Base-by-base conservation (phyloP, 2,888 invertebrate genomes). In the Cremastobaeus sp. region DNA sequence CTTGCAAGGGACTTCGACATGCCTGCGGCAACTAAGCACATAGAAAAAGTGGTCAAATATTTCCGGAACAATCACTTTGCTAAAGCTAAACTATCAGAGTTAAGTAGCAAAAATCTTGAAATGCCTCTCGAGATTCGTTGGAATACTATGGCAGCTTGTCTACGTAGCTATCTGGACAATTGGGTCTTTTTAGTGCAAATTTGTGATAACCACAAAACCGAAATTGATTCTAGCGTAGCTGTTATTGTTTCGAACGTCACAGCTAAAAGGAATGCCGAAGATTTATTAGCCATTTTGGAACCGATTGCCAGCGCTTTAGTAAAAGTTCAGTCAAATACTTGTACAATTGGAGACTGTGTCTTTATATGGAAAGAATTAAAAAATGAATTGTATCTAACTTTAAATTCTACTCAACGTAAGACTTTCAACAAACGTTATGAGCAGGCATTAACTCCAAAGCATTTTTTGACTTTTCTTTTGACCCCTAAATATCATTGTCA, bases 31-130 rank as follows among this genome's bases (percentile, higher is more conserved):
- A 55, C 39, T 2, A 55, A 39, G 2, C 55, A 55, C 14, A 17
- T 55, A 1, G 28, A 41, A 4, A 55, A 32, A 12, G 39, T 55
- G 4, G 30, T 55, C 21, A 47, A 28, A 28, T 47, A 47, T 28
- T 47, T 47, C 17, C 45, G 45, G 9, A 47, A 47, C 14, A 55
- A 37, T 30, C 55, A 55, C 20, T 55, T 55, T 17, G 41, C 55
- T 8, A 20, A 30, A 15, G 30, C 48, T 11, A 30, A 48, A 48
- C 32, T 48, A n/a, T 32, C 34, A 3, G 34, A 5, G 11, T 32
- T 32, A n/a, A 32, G 34, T 32, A n/a, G 11, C 34, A 32, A 32
- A 32, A 32, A 32, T 32, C 37, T 37, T 2, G 37, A 15, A 2
- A 37, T 37, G 37, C 37, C 15, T 37, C 37, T 14, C 4, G 15